A percentile compares a stretch with the other conserved stretches of the same genome.
Conservation (phyloP, 2,888 invertebrate genomes). For the Anoplius nigerrimus region DNA sequence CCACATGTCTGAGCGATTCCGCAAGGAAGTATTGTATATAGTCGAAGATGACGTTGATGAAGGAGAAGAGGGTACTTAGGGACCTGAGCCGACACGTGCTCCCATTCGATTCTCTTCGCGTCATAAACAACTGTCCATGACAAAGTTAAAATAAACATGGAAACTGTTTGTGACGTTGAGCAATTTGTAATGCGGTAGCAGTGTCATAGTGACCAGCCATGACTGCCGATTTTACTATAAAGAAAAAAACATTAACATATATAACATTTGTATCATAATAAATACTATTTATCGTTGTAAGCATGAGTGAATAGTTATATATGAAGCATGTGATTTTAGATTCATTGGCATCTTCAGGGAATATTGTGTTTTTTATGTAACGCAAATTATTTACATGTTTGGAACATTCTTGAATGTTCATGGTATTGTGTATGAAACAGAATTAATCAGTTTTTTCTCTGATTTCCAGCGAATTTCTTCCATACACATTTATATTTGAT, state of each 20-base stretch:
- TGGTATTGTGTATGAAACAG: background rate
- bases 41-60: conserved; percentile 39
- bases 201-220: conserved; percentile 69
- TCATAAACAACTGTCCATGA: conserved; percentile 22
- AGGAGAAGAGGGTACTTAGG: conserved; percentile 62
- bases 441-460: background rate
- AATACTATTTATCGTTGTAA: conserved; percentile 59
- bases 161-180: conserved; percentile 37
- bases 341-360: background rate
- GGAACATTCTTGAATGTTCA: background rate
- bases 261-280: conserved; percentile 61
- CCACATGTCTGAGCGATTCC: conserved; percentile 24
- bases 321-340: conserved; percentile 38
- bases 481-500: no score
- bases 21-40: conserved; percentile 62
- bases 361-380: background rate
- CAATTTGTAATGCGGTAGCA: conserved; percentile 51
- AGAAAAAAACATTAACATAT: conserved; percentile 52
- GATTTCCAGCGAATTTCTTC: background rate
- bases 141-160: background rate
- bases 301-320: conserved; percentile 46
- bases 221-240: conserved; percentile 69
- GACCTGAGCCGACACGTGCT: conserved; percentile 65
- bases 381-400: background rate
- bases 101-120: conserved; percentile 41